Evolutionary conservation across 2,888 invertebrate genomes (phyloP).

Genomic region (Anaspis maculata): DNA sequence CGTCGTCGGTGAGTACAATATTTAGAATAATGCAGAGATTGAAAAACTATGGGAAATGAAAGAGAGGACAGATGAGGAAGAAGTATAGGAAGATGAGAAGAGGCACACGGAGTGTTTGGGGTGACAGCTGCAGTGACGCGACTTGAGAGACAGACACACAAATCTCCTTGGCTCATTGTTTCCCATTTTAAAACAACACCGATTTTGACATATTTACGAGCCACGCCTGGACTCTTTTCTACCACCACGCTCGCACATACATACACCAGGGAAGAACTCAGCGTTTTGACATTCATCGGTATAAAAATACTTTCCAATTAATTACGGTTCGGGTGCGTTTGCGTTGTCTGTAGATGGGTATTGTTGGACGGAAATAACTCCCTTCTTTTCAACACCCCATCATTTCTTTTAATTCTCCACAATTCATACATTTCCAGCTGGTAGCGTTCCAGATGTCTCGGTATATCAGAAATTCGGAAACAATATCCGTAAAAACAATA

Average conservation of each 20-base stretch:
- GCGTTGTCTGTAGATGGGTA: no score
- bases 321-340: slow-evolving; percentile 17
- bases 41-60: no score
- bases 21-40: slow-evolving; percentile 30
- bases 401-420: no score
- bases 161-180: slow-evolving; percentile 42
- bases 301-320: slow-evolving; percentile 32
- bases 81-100: no score
- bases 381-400: no score
- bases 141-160: slow-evolving; percentile 38
- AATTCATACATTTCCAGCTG: no score
- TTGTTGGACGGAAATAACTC: no score
- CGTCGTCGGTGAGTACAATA: slow-evolving; percentile 18
- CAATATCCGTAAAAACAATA: no score
- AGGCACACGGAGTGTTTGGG: slow-evolving; percentile 25
- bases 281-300: slow-evolving; percentile 31
- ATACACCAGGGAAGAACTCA: no score
- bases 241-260: slow-evolving; percentile 6
- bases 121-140: slow-evolving; percentile 40
- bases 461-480: no score
- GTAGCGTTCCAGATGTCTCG: no score
- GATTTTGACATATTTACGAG: slow-evolving; percentile 43
- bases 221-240: slow-evolving; percentile 29
- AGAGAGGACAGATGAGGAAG: no score
- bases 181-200: slow-evolving; percentile 42